Evolutionary conservation across 2,113 vertebrate genomes (phyloP), one percentile per base, ranked within the genome.

Genomic region (Ciconia boyciana): DNA sequence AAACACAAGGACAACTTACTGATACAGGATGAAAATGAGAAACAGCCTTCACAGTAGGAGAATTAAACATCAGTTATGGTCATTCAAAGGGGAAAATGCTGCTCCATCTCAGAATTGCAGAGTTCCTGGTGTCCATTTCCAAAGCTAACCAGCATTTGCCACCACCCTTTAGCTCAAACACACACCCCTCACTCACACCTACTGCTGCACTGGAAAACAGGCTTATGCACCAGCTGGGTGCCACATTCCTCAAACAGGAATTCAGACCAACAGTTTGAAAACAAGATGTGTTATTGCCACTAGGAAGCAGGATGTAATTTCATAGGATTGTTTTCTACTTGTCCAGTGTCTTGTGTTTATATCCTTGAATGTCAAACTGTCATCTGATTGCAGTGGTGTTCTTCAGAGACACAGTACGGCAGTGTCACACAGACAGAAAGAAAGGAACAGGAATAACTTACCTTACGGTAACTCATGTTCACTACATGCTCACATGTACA

Each of bases 1-100:
- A 98, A 97, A 98, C 92, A 98, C 92, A 97, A 97, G 96, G 90
- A 93, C 95, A 96, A 83, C 84, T 98, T 98, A 98, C 96, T 97
- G 44, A 94, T 81, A 97, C 19, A 8, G 85, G 88, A 92, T 62
- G 85, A 74, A 94, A 94, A 85, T 5, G 11, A 92, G 74, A 71
- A 96, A 90, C 46, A 83, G 81, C n/a, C 95, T 95, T 78, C 71
- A 83, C 46, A 93, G 80, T 21, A 94, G 92, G 79, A 60, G 78
- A 94, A 93, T 34, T 84, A 39, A 96, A 71, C 13, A 85, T 32
- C 69, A 86, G 87, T 65, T 96, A 96, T 81, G 94, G 86, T 89
- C 60, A 86, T 88, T 93, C 85, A 91, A 91, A 95, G 31, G 87
- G 94, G 81, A 82, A 95, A 96, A 93, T 78, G 71, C 77, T 94